These are phyloP conservation scores for Lagria hirta DNA, from an alignment of 2,888 invertebrate genomes.

Conservation along the genomic window DNA sequence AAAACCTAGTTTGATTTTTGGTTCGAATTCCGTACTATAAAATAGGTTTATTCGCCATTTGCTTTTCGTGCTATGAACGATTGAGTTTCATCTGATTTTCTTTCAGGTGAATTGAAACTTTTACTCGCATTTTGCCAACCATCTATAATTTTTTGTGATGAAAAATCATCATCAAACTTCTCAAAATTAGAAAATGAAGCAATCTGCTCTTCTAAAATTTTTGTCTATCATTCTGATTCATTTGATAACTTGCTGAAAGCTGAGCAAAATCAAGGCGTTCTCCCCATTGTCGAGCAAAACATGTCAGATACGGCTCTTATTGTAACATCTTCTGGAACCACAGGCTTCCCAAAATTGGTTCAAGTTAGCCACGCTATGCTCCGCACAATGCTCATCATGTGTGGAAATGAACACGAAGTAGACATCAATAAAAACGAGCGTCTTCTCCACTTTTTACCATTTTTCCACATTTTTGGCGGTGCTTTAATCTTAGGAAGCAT, in stretches of 20 bases:
- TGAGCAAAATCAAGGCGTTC: not conserved
- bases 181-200: constrained; percentile 1
- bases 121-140: constrained; percentile 6
- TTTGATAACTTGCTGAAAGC: constrained; percentile 5
- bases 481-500: constrained; percentile 5
- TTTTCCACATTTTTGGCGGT: constrained; percentile 21
- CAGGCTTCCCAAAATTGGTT: constrained; percentile 76
- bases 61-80: too few relatives aligned
- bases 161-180: constrained; percentile 4
- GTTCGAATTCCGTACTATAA: too few relatives aligned
- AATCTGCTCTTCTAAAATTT: not conserved
- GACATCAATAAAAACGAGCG: constrained; percentile 10
- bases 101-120: constrained; percentile 17
- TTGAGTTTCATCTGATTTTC: too few relatives aligned
- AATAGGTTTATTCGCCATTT: too few relatives aligned
- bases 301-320: constrained; percentile 67
- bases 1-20: too few relatives aligned
- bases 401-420: not conserved
- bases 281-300: constrained; percentile 4
- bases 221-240: constrained; percentile 4
- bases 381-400: constrained; percentile 41
- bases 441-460: constrained; percentile 11
- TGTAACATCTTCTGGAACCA: constrained; percentile 83
- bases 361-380: constrained; percentile 57
- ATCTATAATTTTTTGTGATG: constrained; percentile 6